Evolutionary conservation across 2,113 vertebrate genomes (phyloP).

Genomic region (Paratilapia polleni): DNA sequence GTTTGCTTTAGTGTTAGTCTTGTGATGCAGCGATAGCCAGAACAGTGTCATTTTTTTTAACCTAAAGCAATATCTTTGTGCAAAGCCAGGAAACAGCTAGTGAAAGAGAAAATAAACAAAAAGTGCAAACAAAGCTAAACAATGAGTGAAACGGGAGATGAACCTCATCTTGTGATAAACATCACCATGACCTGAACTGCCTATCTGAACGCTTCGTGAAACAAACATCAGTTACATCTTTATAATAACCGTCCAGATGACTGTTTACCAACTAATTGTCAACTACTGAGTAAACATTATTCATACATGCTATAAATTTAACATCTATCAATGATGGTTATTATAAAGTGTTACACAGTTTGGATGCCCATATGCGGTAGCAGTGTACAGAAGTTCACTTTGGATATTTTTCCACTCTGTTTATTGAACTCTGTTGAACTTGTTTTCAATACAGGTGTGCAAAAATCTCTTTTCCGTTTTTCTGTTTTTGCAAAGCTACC

Average conservation of each 20-base stretch:
- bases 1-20: too few relatives aligned
- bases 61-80: background rate
- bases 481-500: background rate
- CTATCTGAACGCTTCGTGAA: background rate
- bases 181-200: background rate
- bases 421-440: background rate
- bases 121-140: background rate
- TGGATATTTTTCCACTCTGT: fast-evolving
- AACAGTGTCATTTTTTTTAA: background rate
- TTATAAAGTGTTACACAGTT: background rate
- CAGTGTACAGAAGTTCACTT: fast-evolving
- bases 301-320: too few relatives aligned
- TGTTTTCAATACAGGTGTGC: background rate
- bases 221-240: background rate
- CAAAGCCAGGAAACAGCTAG: background rate
- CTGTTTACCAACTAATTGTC: background rate
- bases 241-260: background rate
- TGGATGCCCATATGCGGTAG: background rate
- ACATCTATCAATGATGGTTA: background rate
- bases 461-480: background rate
- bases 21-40: fast-evolving
- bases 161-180: background rate
- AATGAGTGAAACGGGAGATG: background rate
- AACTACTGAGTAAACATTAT: background rate
- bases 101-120: background rate